phyloP scores from a whole-genome alignment of 2,888 invertebrate genomes.

The Scelioninae gen. 2 region DNA sequence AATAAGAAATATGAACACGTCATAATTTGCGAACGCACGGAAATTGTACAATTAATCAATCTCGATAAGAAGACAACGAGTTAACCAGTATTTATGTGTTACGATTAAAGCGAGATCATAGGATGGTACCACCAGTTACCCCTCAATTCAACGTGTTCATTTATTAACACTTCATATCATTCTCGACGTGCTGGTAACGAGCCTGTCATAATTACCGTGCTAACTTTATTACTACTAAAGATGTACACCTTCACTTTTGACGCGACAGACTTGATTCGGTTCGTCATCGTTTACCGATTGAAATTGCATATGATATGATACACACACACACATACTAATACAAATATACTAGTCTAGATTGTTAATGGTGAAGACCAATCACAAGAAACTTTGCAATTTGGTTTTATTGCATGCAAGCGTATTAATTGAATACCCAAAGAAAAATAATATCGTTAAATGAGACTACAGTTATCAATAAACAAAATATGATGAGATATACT shows the following conservation, averaged over 20 bases:
- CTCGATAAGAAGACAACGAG: constrained; percentile 57
- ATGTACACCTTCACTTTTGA: constrained; percentile 65
- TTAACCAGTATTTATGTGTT: constrained; percentile 58
- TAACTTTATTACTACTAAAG: constrained; percentile 73
- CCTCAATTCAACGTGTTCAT: constrained; percentile 72
- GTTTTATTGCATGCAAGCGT: too few relatives aligned
- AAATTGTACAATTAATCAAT: constrained; percentile 59
- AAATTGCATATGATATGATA: constrained; percentile 11
- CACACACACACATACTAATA: too few relatives aligned
- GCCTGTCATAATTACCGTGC: constrained; percentile 75
- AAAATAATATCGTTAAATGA: too few relatives aligned
- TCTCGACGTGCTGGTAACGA: constrained; percentile 75
- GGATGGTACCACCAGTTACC: constrained; percentile 73
- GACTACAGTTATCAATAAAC: too few relatives aligned
- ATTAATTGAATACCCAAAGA: too few relatives aligned
- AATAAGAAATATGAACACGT: constrained; percentile 41
- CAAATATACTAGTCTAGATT: too few relatives aligned
- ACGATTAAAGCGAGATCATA: constrained; percentile 68
- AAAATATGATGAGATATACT: too few relatives aligned
- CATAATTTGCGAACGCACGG: constrained; percentile 43
- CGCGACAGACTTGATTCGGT: constrained; percentile 48
- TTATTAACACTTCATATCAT: constrained; percentile 75
- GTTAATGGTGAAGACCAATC: too few relatives aligned
- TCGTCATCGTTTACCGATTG: constrained; percentile 40
- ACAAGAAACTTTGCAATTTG: too few relatives aligned